phyloP scores from a whole-genome alignment of 2,888 invertebrate genomes.

The Chouioia cunea region DNA sequence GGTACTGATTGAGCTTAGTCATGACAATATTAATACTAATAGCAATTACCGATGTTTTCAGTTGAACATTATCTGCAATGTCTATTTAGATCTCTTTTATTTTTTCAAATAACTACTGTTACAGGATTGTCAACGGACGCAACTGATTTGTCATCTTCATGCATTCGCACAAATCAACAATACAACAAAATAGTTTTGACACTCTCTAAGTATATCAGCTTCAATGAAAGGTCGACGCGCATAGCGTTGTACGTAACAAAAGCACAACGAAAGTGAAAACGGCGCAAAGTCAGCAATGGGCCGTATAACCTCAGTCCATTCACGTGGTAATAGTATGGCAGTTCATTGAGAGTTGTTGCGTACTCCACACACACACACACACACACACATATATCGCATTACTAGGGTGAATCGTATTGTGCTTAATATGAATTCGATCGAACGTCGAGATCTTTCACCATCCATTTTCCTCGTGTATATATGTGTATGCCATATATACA shows the following conservation, averaged over 20 bases:
- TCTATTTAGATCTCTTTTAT: too few species aligned
- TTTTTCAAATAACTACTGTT: too few species aligned
- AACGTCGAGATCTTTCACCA: slow-evolving; percentile 1
- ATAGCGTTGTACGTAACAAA: neutral
- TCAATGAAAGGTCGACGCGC: neutral
- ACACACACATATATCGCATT: slow-evolving; percentile 21
- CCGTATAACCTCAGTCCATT: slow-evolving; percentile 30
- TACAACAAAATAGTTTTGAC: too few species aligned
- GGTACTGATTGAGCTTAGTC: too few species aligned
- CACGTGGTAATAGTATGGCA: neutral
- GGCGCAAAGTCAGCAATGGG: slow-evolving; percentile 24
- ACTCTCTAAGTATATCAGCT: too few species aligned
- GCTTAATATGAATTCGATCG: slow-evolving; percentile 30
- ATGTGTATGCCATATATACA: neutral
- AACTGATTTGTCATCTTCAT: too few species aligned
- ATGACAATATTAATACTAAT: too few species aligned
- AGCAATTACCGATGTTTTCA: too few species aligned
- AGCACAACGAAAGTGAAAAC: slow-evolving; percentile 12
- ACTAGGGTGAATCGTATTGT: slow-evolving; percentile 29
- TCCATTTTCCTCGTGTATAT: slow-evolving; percentile 1
- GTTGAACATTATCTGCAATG: too few species aligned
- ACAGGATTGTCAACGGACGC: too few species aligned
- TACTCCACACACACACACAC: too few species aligned
- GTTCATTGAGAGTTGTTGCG: neutral
- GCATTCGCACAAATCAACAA: too few species aligned